These are phyloP conservation scores for Vidua macroura DNA, from an alignment of 2,113 vertebrate species.

Conservation along the genomic window DNA sequence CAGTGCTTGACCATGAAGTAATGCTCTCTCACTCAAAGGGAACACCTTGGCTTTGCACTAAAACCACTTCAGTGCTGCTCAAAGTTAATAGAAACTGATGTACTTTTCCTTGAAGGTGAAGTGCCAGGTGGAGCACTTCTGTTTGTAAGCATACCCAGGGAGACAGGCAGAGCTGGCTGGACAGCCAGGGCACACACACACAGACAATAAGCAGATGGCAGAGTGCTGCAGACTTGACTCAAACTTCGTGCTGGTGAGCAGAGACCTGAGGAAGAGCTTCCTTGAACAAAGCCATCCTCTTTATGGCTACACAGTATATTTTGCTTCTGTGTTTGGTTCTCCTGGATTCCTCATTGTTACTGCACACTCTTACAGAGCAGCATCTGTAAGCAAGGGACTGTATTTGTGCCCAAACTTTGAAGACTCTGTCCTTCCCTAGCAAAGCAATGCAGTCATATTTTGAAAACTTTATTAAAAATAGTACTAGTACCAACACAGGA, in stretches of 20 bases:
- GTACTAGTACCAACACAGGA: neutral
- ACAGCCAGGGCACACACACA: neutral
- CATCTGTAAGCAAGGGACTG: accelerated
- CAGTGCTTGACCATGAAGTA: neutral
- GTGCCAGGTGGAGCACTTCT: neutral
- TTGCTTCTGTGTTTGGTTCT: neutral
- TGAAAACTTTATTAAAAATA: neutral
- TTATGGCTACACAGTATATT: neutral
- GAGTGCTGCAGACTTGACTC: neutral
- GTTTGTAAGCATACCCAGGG: neutral
- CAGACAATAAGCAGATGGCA: neutral
- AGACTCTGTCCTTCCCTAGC: neutral
- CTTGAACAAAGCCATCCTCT: neutral
- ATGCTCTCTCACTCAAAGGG: neutral
- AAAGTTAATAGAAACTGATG: neutral
- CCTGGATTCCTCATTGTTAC: neutral
- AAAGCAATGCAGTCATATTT: neutral
- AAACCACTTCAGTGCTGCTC: neutral
- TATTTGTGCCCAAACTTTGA: neutral
- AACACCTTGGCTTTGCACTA: neutral
- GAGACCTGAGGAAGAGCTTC: neutral
- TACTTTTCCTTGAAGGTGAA: neutral
- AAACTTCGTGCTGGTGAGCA: neutral
- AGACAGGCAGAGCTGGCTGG: neutral
- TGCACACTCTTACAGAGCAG: neutral